phyloP scores from a whole-genome alignment of 1,140 invertebrate genomes.

The Heliconius melpomene region DNA sequence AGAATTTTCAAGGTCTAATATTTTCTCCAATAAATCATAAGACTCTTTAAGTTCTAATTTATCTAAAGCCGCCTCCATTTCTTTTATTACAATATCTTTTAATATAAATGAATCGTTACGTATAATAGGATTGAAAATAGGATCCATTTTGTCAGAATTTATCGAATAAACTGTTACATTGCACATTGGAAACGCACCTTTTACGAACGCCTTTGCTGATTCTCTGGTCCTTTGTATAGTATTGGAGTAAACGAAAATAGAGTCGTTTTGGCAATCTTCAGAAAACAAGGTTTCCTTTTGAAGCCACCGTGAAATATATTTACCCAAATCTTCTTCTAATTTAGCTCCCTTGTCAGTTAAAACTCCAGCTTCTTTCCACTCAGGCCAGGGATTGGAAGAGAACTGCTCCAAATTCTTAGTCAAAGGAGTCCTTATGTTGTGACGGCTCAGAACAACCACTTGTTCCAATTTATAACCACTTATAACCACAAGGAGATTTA shows the following conservation, averaged over 20 bases:
- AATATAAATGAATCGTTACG: constrained; percentile 49
- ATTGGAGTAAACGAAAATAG: constrained; percentile 60
- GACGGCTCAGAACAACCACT: constrained; percentile 65
- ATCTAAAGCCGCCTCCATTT: constrained; percentile 56
- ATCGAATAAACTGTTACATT: constrained; percentile 50
- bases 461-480: constrained; percentile 51
- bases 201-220: constrained; percentile 59
- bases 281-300: constrained; percentile 46
- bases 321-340: constrained; percentile 57
- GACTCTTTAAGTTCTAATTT: constrained; percentile 48
- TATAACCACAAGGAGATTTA: constrained; percentile 34
- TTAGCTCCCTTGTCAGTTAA: constrained; percentile 58
- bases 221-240: constrained; percentile 55
- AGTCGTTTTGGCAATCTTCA: constrained; percentile 48
- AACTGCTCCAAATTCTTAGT: constrained; percentile 47
- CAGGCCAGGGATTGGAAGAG: constrained; percentile 46
- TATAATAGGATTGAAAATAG: constrained; percentile 60
- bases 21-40: constrained; percentile 52
- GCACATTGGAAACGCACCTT: constrained; percentile 57
- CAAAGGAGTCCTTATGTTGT: constrained; percentile 67
- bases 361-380: constrained; percentile 48
- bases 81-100: constrained; percentile 43
- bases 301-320: constrained; percentile 53
- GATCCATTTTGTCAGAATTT: constrained; percentile 54
- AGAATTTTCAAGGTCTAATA: constrained; percentile 59